Base-by-base conservation (phyloP, 2,113 vertebrate species). In the Semnornis frantzii region DNA sequence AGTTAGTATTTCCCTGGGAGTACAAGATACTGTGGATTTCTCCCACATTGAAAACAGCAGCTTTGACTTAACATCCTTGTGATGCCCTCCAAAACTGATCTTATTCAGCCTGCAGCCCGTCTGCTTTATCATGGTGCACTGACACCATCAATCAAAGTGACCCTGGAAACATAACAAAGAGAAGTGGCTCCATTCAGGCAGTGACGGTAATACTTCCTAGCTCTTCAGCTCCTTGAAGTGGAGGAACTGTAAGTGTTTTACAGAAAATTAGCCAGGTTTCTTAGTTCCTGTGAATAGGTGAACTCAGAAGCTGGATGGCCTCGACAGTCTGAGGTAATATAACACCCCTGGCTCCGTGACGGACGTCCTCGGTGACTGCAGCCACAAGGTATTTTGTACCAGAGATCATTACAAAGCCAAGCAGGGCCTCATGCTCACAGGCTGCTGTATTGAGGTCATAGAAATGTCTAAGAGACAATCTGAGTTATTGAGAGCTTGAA, bases 281-380 rank as follows among this genome's bases (percentile, higher is more conserved):
- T 80, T 11, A 33, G 58, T 12, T 46, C 33, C 65, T 82, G 46
- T 8, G 58, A 92, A 34, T 1, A 78, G 62, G 27, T 16, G 44
- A 84, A 71, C 39, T 74, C 12, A 6, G 28, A 72, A 73, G 71
- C 27, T 70, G 80, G 27, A 57, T 18, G 55, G 68, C 57, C 74
- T 74, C 2, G 3, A 15, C 30, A 44, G 33, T 24, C 28, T 18
- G 85, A 75, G 69, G 17, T 0, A 25, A 37, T 31, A 1, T 9
- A 50, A 58, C 48, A 28, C 3, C 39, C 21, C 48, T 46, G 4
- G 4, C n/a, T 62, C 50, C 0, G 8, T 5, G 69, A 28, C 0
- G 1, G n/a, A 50, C 1, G 1, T 31, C 37, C 37, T 18, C 0
- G 2, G 68, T 20, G 73, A 34, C 71, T 37, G 85, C 69, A 58